These are phyloP conservation scores for Papilio protenor DNA, from an alignment of 2,888 invertebrate genomes.

Conservation along the genomic window DNA sequence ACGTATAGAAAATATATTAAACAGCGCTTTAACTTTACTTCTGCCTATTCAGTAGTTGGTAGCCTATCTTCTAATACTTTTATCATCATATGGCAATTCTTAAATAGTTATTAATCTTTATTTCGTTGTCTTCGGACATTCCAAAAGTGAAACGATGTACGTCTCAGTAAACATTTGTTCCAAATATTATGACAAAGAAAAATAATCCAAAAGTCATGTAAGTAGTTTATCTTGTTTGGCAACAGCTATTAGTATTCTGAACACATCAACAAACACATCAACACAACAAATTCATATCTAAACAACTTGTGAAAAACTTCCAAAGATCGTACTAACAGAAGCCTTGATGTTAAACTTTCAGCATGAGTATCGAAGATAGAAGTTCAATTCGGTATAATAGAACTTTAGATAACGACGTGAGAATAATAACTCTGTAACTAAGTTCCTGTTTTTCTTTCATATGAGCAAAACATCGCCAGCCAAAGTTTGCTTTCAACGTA, in stretches of 20 bases:
- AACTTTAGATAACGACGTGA: background rate
- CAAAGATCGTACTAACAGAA: background rate
- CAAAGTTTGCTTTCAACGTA: background rate
- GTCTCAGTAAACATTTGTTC: background rate
- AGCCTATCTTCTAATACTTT: background rate
- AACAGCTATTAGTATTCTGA: constrained; percentile 19
- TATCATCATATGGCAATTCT: background rate
- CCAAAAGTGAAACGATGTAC: background rate
- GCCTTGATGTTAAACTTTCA: background rate
- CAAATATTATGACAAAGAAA: constrained; percentile 14
- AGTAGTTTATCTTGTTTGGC: constrained; percentile 11
- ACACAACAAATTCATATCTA: constrained; percentile 26
- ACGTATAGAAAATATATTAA: background rate
- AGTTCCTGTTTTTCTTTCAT: constrained; percentile 10
- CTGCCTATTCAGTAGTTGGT: background rate
- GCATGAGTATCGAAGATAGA: constrained; percentile 13
- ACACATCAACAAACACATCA: constrained; percentile 10
- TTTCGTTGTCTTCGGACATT: background rate
- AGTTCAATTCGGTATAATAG: constrained; percentile 12
- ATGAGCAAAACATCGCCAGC: background rate
- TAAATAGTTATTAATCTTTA: background rate
- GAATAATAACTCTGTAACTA: constrained; percentile 21
- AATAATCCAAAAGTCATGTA: constrained; percentile 4
- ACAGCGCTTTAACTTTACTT: background rate
- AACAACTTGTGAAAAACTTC: constrained; percentile 15